Base-by-base conservation (phyloP, 2,888 invertebrate species). In the Cantharis lateralis region DNA sequence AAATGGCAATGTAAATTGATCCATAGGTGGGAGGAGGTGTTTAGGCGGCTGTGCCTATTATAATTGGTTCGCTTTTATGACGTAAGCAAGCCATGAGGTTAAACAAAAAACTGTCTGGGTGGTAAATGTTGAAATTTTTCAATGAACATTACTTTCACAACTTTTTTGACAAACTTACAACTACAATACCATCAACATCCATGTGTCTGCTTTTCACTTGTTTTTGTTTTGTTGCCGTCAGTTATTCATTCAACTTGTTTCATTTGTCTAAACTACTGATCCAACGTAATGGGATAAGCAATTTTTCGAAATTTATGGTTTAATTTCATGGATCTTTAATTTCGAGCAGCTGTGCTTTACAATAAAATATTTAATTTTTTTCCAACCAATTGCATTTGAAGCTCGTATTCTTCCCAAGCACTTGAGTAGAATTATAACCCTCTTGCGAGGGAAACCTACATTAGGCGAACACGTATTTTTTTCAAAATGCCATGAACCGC, bases 1-100 rank as follows among this genome's bases (percentile, higher is more conserved):
- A 81, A 81, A 81, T 77, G 79, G 79, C 32, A 79, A 79, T 81
- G 79, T 81, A 80, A 80, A 76, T 69, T 72, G 81, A 80, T 78
- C 71, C 74, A 70, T 74, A 71, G 66, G 76, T 74, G 73, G 76
- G 78, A 70, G 69, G 69, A 72, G 70, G 74, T 70, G 74, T 74
- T 76, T 74, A 76, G 76, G 74, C 74, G 76, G 24, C 24, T 28
- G 66, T 69, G 74, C 48, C 68, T 72, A 66, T 70, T 78, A 74
- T 78, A 74, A 76, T 76, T 76, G 76, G 76, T 76, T 74, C 66
- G 64, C 61, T 78, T 71, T 32, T 64, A 72, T 78, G 75, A 77
- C 74, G 74, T 70, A 69, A 75, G 26, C 69, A 18, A 66, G 64
- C 64, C 16, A 72, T 66, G 64, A 72, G 63, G 71, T 64, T 72